Base-by-base conservation (phyloP, 2,888 invertebrate genomes). In the Drosophila leonis region DNA sequence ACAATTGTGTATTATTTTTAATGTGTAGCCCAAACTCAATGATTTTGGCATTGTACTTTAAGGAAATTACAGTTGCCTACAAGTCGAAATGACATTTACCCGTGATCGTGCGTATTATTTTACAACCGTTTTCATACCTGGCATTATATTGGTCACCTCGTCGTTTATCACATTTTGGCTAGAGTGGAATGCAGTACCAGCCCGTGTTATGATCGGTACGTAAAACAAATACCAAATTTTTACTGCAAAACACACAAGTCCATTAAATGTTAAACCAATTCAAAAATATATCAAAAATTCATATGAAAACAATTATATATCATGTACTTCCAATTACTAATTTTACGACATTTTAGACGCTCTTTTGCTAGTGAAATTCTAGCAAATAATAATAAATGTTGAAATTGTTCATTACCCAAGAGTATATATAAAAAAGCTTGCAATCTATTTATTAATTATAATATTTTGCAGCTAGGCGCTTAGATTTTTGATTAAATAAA, bases 91-190 rank as follows among this genome's bases (percentile, higher is more conserved):
- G 93, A 97, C 96, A 94, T 98, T 98, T 95, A 98, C 98, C 87
- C 95, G 98, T 93, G 98, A 98, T 95, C 96, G 98, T 94, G 97
- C 98, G 93, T 98, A 98, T 95, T 98, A 98, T 95, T 98, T 98
- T 95, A 98, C 98, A 91, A 98, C 98, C 93, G 98, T 98, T 94
- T 98, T 98, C 94, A 98, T 98, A 94, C 98, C 98, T 91, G 98
- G 98, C 92, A 98, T 98, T 93, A 98, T 98, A 94, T 95, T 98
- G 94, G 98, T 98, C 93, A 98, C 98, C 90, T 98, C 98, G 94
- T 98, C 98, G 92, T 98, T 98, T 95, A 98, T 98, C 94, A 98
- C 98, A 92, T 98, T 98, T 95, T 98, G 98, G 98, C 95, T 98
- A 94, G 98, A 98, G 94, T 98, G 98, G 98, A 98, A 98, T 94